Base-by-base conservation (phyloP, 1,140 invertebrate genomes). In the Tetramorium parvispinum region DNA sequence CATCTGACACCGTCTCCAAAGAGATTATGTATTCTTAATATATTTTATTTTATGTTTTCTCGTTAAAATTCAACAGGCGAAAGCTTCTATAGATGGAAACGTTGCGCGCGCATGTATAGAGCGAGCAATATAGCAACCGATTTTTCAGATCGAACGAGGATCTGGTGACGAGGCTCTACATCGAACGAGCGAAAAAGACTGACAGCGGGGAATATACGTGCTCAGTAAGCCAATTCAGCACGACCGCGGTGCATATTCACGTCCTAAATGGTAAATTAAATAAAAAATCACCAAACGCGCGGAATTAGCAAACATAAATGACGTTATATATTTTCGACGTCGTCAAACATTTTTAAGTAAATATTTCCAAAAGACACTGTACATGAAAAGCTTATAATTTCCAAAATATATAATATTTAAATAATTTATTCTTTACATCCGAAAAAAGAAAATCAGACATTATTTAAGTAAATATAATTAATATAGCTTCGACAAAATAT, bases 151-250 rank as follows among this genome's bases (percentile, higher is more conserved):
- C 94, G 32, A 91, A 92, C 88, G 92, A 93, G 86, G 93, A 95
- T 85, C 79, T 94, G 85, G 87, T 94, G 75, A 94, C 93, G 46
- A 92, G 91, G 77, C 83, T 95, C 7, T 91, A 93, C 61, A 94
- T 95, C 71, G 92, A 94, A 81, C 92, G 91, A 75, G 94, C 94
- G 46, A 92, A 92, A 88, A 95, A 95, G 89, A 93, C 90, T 86
- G 94, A 95, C 81, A 94, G 93, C 70, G 95, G 94, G n/a, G 93
- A 94, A 81, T 95, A 95, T 86, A 90, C 91, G 21, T 95, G 95
- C 78, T 91, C 93, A 24, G 92, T 95, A 68, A 94, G 94, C 85
- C 93, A 95, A 86, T 94, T 95, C 75, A 95, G 93, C 71, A 94
- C 92, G 8, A 91, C 92, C 32, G 77, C 93, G 16, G 94, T 94